phyloP scores from a whole-genome alignment of 2,797 vertebrate genomes.

The Poeciliopsis infans region DNA sequence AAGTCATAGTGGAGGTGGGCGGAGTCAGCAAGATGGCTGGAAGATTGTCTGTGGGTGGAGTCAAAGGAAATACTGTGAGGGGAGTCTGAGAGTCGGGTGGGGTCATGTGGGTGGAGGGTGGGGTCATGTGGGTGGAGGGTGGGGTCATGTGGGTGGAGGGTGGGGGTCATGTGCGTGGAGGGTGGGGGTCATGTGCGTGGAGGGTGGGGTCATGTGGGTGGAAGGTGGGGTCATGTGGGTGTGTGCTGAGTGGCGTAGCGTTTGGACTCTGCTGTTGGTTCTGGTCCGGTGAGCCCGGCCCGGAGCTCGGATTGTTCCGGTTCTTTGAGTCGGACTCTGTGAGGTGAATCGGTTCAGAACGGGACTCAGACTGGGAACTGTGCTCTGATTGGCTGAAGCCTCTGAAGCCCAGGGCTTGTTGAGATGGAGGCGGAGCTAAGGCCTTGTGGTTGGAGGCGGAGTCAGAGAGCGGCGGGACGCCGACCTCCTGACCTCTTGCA shows the following conservation, averaged over 20 bases:
- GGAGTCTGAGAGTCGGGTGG: too few species aligned
- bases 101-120: too few species aligned
- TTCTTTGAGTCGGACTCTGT: background rate
- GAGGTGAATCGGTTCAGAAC: background rate
- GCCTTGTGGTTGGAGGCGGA: slow-evolving; percentile 26
- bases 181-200: too few species aligned
- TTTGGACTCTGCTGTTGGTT: background rate
- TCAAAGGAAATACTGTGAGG: background rate
- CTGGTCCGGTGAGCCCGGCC: background rate
- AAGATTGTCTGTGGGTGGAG: background rate
- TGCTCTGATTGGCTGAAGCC: background rate
- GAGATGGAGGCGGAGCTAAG: slow-evolving; percentile 6
- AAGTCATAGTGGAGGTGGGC: background rate
- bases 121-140: background rate
- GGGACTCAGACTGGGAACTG: background rate
- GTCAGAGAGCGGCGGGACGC: background rate
- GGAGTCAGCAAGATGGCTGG: background rate
- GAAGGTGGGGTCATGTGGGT: background rate
- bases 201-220: background rate
- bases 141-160: too few species aligned
- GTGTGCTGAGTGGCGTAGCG: background rate
- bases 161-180: too few species aligned
- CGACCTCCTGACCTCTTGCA: background rate
- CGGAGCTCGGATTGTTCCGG: background rate
- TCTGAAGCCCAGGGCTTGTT: background rate